phyloP scores from a whole-genome alignment of 1,140 invertebrate species.

The Macrobrachium rosenbergii region DNA sequence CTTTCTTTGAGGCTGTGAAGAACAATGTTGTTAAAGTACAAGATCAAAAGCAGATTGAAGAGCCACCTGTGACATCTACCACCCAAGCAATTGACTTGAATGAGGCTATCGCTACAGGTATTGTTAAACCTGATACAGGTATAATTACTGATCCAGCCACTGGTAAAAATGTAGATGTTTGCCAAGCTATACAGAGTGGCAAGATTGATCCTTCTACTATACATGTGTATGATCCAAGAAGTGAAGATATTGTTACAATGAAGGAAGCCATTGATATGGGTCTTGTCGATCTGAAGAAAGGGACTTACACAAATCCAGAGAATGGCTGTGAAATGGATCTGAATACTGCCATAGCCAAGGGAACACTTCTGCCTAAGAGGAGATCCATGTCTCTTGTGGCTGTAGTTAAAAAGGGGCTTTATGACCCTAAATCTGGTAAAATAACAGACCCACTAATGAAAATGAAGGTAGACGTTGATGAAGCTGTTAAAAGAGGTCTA shows the following conservation, averaged over 20 bases:
- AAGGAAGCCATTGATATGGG: conserved; percentile 82
- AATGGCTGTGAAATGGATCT: conserved; percentile 79
- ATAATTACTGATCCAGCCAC: conserved; percentile 73
- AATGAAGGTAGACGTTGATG: conserved; percentile 79
- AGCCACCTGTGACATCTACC: conserved; percentile 77
- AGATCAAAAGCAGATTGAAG: conserved; percentile 74
- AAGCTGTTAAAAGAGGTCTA: conserved; percentile 83
- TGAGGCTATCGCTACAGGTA: conserved; percentile 52
- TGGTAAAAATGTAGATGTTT: conserved; percentile 83
- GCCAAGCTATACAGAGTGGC: conserved; percentile 84
- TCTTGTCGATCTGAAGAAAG: conserved; percentile 82
- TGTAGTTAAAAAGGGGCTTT: conserved; percentile 79
- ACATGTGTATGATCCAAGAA: conserved; percentile 84
- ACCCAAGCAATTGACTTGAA: conserved; percentile 46
- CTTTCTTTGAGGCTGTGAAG: conserved; percentile 85
- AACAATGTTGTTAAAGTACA: conserved; percentile 76
- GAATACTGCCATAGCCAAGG: conserved; percentile 79
- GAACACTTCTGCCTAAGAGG: conserved; percentile 78
- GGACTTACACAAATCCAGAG: conserved; percentile 79
- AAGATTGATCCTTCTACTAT: conserved; percentile 85
- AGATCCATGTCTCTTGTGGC: conserved; percentile 84
- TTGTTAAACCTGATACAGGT: conserved; percentile 64
- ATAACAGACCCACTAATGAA: conserved; percentile 81
- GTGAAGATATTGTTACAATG: conserved; percentile 79
- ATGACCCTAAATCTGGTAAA: conserved; percentile 79